A percentile compares a stretch with the other conserved stretches of the same genome.
Evolutionary conservation across 2,113 vertebrate genomes (phyloP).

Genomic region (Perognathus longimembris): DNA sequence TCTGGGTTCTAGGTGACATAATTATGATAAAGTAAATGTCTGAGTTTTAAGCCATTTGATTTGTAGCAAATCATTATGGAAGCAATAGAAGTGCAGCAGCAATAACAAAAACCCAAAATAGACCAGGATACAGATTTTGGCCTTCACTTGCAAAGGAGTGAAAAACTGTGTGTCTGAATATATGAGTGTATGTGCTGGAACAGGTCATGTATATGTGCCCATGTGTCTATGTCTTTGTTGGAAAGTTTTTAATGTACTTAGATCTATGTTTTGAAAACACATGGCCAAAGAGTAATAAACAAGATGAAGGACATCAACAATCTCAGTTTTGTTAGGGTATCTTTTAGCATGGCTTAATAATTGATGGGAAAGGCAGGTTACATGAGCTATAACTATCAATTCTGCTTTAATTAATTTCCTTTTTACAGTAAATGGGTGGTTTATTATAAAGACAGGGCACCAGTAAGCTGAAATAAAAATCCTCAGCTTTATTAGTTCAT

Average conservation of each 20-base stretch:
- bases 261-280: neutral
- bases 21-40: neutral
- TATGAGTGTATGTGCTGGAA: too few species aligned
- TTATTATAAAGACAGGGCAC: neutral
- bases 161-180: neutral
- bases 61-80: neutral
- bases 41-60: neutral
- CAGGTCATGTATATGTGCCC: neutral
- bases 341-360: neutral
- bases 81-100: neutral
- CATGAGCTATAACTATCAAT: neutral
- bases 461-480: neutral
- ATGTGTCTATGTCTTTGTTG: neutral
- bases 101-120: neutral
- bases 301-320: neutral
- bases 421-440: neutral
- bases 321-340: neutral
- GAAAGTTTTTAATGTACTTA: neutral
- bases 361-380: neutral
- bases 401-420: neutral
- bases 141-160: neutral
- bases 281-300: neutral
- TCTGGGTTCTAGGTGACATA: too few species aligned
- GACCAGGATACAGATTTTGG: neutral
- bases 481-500: neutral